Percentiles rank a stretch among this genome's conserved stretches.
Evolutionary conservation across 2,113 vertebrate species (phyloP).

Genomic region (Coturnix japonica): DNA sequence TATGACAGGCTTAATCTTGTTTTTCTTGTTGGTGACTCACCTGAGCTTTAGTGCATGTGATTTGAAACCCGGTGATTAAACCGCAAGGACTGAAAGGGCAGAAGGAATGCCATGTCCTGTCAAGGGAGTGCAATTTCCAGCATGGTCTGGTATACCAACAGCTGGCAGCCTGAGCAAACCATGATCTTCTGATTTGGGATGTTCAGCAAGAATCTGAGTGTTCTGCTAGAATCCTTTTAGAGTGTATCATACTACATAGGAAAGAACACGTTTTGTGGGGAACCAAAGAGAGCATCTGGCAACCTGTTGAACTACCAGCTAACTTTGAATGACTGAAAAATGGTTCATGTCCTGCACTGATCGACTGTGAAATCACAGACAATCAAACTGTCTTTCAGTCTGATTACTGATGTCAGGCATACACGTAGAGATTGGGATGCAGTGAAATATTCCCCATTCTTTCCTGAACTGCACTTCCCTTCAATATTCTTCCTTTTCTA

Average conservation of each 20-base stretch:
- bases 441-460: not conserved
- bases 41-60: not conserved
- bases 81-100: not conserved
- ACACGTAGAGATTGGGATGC: not conserved
- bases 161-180: not conserved
- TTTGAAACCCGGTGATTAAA: not conserved
- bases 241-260: not conserved
- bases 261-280: not conserved
- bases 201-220: not conserved
- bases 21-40: slow-evolving; percentile 60
- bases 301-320: not conserved
- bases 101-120: not conserved
- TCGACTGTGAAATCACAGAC: not conserved
- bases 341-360: not conserved
- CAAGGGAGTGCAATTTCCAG: not conserved
- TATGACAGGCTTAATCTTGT: slow-evolving; percentile 55
- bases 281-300: not conserved
- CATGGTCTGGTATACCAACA: not conserved
- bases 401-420: not conserved
- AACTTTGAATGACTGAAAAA: not conserved
- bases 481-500: not conserved
- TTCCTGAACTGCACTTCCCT: not conserved
- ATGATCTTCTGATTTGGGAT: not conserved
- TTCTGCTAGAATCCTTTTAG: not conserved
- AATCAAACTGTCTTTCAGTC: not conserved